phyloP scores from a whole-genome alignment of 2,888 invertebrate genomes.

The Apoda limacodes region DNA sequence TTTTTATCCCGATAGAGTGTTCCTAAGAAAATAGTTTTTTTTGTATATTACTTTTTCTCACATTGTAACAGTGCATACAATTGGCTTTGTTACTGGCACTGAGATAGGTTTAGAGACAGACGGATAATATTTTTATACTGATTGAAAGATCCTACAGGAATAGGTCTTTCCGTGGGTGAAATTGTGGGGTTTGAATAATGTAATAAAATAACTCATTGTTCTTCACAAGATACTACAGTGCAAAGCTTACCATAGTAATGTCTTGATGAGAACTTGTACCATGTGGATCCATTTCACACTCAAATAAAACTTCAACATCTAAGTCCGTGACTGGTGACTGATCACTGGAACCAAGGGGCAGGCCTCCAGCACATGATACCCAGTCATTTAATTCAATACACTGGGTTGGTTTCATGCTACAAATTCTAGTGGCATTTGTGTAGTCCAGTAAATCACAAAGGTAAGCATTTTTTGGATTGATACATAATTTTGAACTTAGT shows the following conservation, averaged over 20 bases:
- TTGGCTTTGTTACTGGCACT: too few species aligned
- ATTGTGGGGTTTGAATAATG: conserved; percentile 8
- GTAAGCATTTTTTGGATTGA: conserved; percentile 66
- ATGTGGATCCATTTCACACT: conserved; percentile 61
- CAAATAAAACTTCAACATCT: conserved; percentile 54
- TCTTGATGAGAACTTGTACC: conserved; percentile 35
- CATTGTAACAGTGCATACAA: too few species aligned
- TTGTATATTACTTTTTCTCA: too few species aligned
- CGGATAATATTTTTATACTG: too few species aligned
- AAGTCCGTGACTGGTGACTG: conserved; percentile 38
- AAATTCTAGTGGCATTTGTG: conserved; percentile 56
- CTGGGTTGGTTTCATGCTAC: conserved; percentile 60
- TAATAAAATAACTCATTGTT: background rate
- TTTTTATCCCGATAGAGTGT: too few species aligned
- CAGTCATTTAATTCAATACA: conserved; percentile 56
- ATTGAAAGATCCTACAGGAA: background rate
- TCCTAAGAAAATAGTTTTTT: too few species aligned
- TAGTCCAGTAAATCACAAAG: conserved; percentile 72
- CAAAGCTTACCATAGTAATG: conserved; percentile 42
- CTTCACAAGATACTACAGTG: conserved; percentile 10
- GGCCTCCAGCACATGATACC: conserved; percentile 51
- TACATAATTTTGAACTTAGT: conserved; percentile 65
- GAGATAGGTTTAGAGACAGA: too few species aligned
- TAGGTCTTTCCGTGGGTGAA: conserved; percentile 1
- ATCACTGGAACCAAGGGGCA: conserved; percentile 50